Conservation (phyloP, 2,113 vertebrate genomes). For the Brienomyrus brachyistius region DNA sequence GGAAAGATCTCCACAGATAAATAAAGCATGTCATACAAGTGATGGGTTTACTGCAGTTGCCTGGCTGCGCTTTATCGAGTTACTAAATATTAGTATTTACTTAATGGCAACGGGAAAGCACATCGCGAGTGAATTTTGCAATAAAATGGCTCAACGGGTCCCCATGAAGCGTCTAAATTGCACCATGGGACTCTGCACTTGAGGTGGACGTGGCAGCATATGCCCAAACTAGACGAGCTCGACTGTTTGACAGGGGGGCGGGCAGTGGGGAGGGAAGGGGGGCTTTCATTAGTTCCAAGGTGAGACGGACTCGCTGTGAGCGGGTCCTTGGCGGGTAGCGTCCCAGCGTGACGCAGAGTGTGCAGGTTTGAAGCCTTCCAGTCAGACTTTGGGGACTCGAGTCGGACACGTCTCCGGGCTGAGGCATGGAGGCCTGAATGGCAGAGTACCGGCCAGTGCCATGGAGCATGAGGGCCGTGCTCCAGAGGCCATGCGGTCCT, state of each 20-base stretch:
- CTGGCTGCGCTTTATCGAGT: conserved; percentile 69
- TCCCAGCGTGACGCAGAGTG: background rate
- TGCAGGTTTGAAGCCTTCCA: background rate
- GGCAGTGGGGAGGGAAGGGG: background rate
- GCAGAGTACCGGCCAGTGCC: background rate
- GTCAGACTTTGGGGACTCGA: background rate
- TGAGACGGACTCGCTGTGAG: background rate
- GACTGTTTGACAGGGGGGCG: background rate
- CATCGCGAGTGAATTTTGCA: conserved; percentile 67
- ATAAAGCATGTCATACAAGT: conserved; percentile 72
- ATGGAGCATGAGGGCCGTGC: background rate
- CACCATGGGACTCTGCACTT: conserved; percentile 60
- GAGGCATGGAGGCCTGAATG: background rate
- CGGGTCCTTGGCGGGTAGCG: background rate
- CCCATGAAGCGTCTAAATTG: conserved; percentile 60
- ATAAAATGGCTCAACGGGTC: conserved; percentile 73
- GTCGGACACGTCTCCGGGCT: background rate
- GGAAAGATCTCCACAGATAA: conserved; percentile 60
- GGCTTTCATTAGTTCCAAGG: background rate
- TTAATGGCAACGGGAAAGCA: conserved; percentile 72
- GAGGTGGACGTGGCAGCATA: conserved; percentile 50
- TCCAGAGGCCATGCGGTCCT: background rate
- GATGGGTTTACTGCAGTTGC: conserved; percentile 72
- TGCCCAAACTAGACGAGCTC: conserved; percentile 29
- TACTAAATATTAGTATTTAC: conserved; percentile 70